phyloP scores from a whole-genome alignment of 2,113 vertebrate species.

The Tonatia bakeri region DNA sequence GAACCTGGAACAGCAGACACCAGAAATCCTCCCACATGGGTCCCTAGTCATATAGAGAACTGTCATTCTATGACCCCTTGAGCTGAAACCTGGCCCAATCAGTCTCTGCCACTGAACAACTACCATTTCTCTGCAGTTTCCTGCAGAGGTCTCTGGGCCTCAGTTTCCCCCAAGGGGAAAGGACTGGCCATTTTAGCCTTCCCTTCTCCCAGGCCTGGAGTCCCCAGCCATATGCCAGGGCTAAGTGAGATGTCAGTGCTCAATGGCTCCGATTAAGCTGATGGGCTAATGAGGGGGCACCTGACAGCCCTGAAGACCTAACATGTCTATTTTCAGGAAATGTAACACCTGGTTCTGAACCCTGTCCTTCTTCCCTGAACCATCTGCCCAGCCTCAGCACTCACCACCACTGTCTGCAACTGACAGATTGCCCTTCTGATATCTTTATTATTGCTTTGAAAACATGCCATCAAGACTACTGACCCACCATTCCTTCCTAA shows the following conservation, averaged over 20 bases:
- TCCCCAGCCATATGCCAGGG: background rate
- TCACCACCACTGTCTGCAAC: constrained; percentile 75
- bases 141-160: background rate
- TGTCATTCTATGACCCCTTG: accelerated
- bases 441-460: constrained; percentile 85
- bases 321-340: constrained; percentile 92
- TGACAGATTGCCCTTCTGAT: constrained; percentile 83
- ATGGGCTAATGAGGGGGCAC: constrained; percentile 88
- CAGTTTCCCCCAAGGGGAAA: background rate
- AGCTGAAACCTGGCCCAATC: background rate
- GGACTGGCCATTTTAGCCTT: background rate
- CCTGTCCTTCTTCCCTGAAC: constrained; percentile 72
- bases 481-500: constrained; percentile 71
- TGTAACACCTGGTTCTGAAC: constrained; percentile 88
- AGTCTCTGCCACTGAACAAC: background rate
- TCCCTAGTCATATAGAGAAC: accelerated
- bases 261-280: constrained; percentile 74
- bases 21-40: accelerated
- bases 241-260: constrained; percentile 78
- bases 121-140: background rate
- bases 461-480: constrained; percentile 69
- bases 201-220: background rate
- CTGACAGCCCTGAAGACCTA: constrained; percentile 83
- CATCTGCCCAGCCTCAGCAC: constrained; percentile 77
- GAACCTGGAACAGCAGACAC: accelerated